Percentiles rank a stretch among this genome's conserved stretches.
Evolutionary conservation across 1,140 invertebrate species (phyloP).

Genomic region (Diabrotica virgifera): DNA sequence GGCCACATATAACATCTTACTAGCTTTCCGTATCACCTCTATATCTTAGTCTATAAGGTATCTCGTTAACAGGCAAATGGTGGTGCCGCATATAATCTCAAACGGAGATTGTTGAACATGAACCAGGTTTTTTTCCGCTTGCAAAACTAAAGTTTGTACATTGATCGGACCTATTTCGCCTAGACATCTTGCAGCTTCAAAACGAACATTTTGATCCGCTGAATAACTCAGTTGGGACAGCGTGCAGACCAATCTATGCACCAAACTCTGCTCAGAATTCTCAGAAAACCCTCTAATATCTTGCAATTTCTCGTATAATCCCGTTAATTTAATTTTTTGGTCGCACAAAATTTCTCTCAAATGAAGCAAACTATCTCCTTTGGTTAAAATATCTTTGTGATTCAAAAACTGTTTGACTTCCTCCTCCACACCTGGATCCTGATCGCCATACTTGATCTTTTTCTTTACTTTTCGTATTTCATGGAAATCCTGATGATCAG

Average conservation of each 20-base stretch:
- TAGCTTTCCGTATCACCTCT: conserved; percentile 49
- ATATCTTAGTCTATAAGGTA: conserved; percentile 53
- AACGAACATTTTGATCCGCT: conserved; percentile 45
- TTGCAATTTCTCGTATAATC: too few relatives aligned
- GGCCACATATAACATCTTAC: conserved; percentile 49
- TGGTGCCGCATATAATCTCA: conserved; percentile 45
- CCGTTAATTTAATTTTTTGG: conserved; percentile 51
- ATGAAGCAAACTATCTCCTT: conserved; percentile 50
- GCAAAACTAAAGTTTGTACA: conserved; percentile 65
- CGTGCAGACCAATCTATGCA: conserved; percentile 58
- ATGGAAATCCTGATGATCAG: conserved; percentile 47
- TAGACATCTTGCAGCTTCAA: conserved; percentile 70
- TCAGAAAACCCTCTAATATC: too few relatives aligned
- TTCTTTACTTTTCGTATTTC: conserved; percentile 43
- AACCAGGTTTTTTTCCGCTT: conserved; percentile 50
- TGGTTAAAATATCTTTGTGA: conserved; percentile 41
- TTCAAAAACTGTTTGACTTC: conserved; percentile 49
- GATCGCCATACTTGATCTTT: conserved; percentile 45
- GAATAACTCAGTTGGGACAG: conserved; percentile 56
- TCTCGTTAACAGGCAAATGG: conserved; percentile 46
- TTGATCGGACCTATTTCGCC: conserved; percentile 75
- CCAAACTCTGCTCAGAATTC: conserved; percentile 53
- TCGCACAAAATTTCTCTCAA: conserved; percentile 49
- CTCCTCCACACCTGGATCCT: conserved; percentile 45
- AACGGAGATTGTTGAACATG: conserved; percentile 39